Evolutionary conservation across 2,888 invertebrate species (phyloP), one percentile per base, ranked within the genome.

Genomic region (Physocephala rufipes): DNA sequence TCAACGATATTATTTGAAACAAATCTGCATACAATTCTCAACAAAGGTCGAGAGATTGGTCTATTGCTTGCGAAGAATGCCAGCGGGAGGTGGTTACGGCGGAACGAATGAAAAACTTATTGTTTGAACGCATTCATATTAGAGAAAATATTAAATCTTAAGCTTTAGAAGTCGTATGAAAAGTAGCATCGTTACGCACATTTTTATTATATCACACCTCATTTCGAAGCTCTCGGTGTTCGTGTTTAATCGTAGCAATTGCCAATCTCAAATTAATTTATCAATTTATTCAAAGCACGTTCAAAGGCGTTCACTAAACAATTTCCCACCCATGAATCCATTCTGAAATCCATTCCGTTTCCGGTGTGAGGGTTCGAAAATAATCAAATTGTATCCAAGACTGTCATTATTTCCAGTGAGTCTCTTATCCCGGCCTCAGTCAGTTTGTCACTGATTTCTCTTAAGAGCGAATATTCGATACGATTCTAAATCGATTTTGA

Each of bases 291-390:
- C 68, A 1, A 36, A 24, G 30, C 68, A 68, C 68, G 68, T 68
- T 49, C 51, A 16, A 2, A 61, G 79, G 78, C 81, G 79, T 80
- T 81, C 81, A 79, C 79, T 79, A 79, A 81, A 81, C 81, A 80
- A 81, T 81, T 81, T 81, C 79, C 79, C 79, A 79, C 81, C 79
- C 81, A 81, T 81, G 81, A 81, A 79, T 26, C 47, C 26, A 45
- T 49, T 45, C n/a, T n/a, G n/a, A n/a, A n/a, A n/a, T n/a, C n/a
- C 45, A 53, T 36, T 28, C 7, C 5, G 19, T n/a, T 26, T 28
- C 4, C 16, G 26, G 15, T 13, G 2, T 26, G 15, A 16, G 24
- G 53, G n/a, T 9, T 1, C 21, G 21, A 19, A n/a, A 55, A 21
- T 21, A 53, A 24, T 7, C 53, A 21, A n/a, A 53, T 21, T 4